phyloP scores from a whole-genome alignment of 1,140 invertebrate genomes.

The Psix sp. region DNA sequence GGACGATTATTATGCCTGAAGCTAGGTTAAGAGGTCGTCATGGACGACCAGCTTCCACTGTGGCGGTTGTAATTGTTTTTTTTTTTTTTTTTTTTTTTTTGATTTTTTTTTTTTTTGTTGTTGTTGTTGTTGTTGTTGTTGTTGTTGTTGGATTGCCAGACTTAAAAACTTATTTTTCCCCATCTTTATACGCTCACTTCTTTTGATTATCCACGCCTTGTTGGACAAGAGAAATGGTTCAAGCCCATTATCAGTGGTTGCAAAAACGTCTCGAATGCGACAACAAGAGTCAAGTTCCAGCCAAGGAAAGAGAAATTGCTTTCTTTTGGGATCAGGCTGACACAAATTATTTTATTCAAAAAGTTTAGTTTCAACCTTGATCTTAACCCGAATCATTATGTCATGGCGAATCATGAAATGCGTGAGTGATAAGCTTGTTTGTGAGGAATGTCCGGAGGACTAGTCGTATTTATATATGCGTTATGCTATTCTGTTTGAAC shows the following conservation, averaged over 20 bases:
- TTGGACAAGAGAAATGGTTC: slow-evolving; percentile 11
- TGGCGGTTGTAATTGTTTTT: no score
- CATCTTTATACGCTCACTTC: slow-evolving; percentile 9
- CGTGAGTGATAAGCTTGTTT: slow-evolving; percentile 1
- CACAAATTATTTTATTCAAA: slow-evolving; percentile 2
- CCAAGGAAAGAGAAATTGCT: slow-evolving; percentile 5
- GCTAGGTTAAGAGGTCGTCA: no score
- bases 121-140: no score
- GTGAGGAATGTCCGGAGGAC: no score
- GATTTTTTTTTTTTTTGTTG: no score
- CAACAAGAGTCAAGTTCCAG: not conserved
- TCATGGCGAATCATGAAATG: slow-evolving; percentile 1
- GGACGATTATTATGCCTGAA: no score
- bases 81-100: no score
- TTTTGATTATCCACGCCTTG: slow-evolving; percentile 14
- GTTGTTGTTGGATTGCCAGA: no score
- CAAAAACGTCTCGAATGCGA: not conserved
- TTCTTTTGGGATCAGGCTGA: slow-evolving; percentile 1
- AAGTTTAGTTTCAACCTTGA: slow-evolving; percentile 29
- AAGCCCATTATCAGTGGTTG: slow-evolving; percentile 3
- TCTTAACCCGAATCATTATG: slow-evolving; percentile 15
- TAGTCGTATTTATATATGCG: no score
- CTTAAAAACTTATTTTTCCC: no score
- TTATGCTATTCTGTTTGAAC: no score
- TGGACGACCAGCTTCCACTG: no score